phyloP scores from a whole-genome alignment of 1,140 invertebrate species.

The Drosophila burlai region DNA sequence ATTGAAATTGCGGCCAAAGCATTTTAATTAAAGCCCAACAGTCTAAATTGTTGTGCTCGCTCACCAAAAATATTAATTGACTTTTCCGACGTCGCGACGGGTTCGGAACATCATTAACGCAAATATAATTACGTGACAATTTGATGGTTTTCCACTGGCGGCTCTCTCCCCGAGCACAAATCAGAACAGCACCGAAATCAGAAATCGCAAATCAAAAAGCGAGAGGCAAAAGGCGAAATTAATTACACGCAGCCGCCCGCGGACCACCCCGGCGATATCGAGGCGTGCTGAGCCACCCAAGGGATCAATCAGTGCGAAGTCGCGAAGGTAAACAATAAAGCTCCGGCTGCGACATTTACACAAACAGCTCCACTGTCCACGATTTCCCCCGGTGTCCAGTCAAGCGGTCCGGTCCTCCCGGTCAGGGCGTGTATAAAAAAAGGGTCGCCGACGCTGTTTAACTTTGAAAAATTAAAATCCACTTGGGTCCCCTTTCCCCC shows the following conservation, averaged over 20 bases:
- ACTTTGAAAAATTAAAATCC: conserved; percentile 84
- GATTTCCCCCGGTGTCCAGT: conserved; percentile 21
- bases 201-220: conserved; percentile 52
- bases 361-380: conserved; percentile 49
- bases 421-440: conserved; percentile 31
- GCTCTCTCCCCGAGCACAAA: conserved; percentile 36
- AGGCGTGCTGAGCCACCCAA: conserved; percentile 57
- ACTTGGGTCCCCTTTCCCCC: conserved; percentile 62
- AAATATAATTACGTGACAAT: conserved; percentile 84
- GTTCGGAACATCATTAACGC: conserved; percentile 73
- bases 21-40: conserved; percentile 70
- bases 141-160: conserved; percentile 58
- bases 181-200: conserved; percentile 18
- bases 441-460: conserved; percentile 71
- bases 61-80: conserved; percentile 78
- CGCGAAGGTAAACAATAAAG: conserved; percentile 77
- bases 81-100: conserved; percentile 59
- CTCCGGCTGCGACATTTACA: conserved; percentile 51
- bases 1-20: conserved; percentile 55
- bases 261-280: conserved; percentile 10
- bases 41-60: conserved; percentile 64
- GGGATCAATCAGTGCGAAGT: conserved; percentile 79
- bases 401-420: conserved; percentile 12
- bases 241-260: conserved; percentile 54
- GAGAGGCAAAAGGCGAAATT: conserved; percentile 63